Percentiles rank a stretch among this genome's conserved stretches.
phyloP scores from a whole-genome alignment of 2,797 vertebrate species.

The Enteromius afrohamiltoni region DNA sequence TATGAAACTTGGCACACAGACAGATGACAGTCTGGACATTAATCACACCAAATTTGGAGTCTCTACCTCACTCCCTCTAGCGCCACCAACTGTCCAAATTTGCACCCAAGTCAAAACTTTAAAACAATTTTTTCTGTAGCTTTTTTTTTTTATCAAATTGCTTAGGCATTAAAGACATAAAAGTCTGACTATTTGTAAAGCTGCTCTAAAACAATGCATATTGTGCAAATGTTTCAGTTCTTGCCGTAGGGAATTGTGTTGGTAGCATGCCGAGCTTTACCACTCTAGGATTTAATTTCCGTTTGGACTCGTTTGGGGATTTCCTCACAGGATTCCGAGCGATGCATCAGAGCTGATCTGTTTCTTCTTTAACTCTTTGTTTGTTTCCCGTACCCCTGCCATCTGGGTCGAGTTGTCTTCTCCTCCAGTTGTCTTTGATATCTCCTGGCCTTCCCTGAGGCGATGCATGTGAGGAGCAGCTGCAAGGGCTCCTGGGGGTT shows the following conservation, averaged over 20 bases:
- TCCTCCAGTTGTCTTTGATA: conserved; percentile 56
- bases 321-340: background rate
- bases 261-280: background rate
- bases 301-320: background rate
- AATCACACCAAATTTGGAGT: background rate
- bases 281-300: background rate
- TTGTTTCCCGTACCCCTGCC: background rate
- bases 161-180: background rate
- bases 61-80: conserved; percentile 1
- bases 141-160: background rate
- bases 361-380: background rate
- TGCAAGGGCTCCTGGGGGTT: conserved; percentile 12
- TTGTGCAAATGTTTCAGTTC: background rate
- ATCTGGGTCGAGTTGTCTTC: conserved; percentile 45
- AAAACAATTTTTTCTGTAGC: background rate
- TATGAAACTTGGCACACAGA: background rate
- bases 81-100: background rate
- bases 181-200: background rate
- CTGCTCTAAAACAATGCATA: background rate
- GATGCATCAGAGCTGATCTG: background rate
- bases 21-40: background rate
- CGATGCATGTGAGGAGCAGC: conserved; percentile 19
- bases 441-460: conserved; percentile 31
- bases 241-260: background rate
- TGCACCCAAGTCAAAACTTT: background rate